Conservation (phyloP, 1,140 invertebrate species). For the Reticulitermes speratus region DNA sequence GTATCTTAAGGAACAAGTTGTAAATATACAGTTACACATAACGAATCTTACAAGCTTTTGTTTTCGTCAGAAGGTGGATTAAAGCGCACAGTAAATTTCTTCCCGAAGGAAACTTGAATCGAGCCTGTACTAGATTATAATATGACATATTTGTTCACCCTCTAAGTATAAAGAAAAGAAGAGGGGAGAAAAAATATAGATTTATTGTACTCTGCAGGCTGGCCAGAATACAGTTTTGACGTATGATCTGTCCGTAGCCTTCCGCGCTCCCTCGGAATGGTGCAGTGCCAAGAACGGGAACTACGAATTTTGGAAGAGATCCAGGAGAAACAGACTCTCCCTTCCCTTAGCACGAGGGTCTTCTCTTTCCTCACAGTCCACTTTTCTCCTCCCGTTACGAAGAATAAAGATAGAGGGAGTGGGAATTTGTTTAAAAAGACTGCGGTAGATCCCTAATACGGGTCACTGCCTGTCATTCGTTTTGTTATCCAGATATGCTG, state of each 20-base stretch:
- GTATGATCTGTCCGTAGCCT: neutral
- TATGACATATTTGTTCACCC: neutral
- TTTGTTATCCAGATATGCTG: too few relatives aligned
- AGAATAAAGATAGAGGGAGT: neutral
- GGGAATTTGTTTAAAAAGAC: neutral
- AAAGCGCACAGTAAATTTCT: neutral
- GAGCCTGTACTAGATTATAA: neutral
- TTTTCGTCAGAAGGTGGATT: too few relatives aligned
- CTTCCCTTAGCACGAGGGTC: too few relatives aligned
- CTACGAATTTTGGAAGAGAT: too few relatives aligned
- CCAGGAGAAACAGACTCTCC: too few relatives aligned
- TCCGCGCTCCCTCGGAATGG: too few relatives aligned
- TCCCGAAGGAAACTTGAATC: neutral
- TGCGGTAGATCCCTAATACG: neutral
- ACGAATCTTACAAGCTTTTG: too few relatives aligned
- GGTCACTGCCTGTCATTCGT: neutral
- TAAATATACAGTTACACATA: too few relatives aligned
- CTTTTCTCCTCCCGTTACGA: neutral
- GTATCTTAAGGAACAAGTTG: too few relatives aligned
- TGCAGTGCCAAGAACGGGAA: too few relatives aligned
- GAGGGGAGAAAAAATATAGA: neutral
- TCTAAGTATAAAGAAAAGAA: neutral
- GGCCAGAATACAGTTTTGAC: neutral
- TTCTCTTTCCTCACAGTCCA: too few relatives aligned
- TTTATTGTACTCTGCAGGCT: neutral